A percentile compares a stretch with the other conserved stretches of the same genome.
Evolutionary conservation across 92 coral and sea anemone genomes (phyloP).

Genomic region (Umimayanthus chanpuru): DNA sequence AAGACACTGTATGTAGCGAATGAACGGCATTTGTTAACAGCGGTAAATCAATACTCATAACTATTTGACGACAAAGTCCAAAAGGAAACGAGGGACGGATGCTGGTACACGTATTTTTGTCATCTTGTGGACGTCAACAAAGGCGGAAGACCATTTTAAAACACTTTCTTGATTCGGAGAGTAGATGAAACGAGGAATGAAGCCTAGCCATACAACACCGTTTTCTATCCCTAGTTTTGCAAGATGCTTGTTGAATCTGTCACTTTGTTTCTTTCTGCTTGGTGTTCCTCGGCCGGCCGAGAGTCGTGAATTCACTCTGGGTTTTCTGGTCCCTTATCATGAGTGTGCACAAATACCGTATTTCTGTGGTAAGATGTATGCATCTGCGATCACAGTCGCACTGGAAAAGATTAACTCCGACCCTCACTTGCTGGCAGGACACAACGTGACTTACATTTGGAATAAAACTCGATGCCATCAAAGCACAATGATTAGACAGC

Average conservation of each 20-base stretch:
- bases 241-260: background rate
- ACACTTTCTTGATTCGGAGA: conserved; percentile 2
- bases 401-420: no score
- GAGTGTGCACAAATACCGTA: background rate
- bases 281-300: background rate
- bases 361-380: background rate
- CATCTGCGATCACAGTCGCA: background rate
- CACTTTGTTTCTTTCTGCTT: background rate
- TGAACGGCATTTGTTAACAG: no score
- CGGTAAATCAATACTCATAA: no score
- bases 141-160: background rate
- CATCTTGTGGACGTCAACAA: background rate
- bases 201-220: background rate
- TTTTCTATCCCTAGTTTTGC: background rate
- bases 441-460: background rate
- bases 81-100: background rate
- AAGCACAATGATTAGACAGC: background rate
- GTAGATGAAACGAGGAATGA: background rate
- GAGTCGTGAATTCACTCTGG: conserved; percentile 31
- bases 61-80: background rate
- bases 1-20: no score
- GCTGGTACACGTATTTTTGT: background rate
- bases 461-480: background rate
- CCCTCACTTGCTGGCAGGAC: background rate
- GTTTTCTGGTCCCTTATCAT: conserved; percentile 45